A percentile compares a stretch with the other conserved stretches of the same genome.
These are phyloP conservation scores for Sitophilus oryzae DNA, from an alignment of 1,140 invertebrate genomes.

Conservation along the genomic window DNA sequence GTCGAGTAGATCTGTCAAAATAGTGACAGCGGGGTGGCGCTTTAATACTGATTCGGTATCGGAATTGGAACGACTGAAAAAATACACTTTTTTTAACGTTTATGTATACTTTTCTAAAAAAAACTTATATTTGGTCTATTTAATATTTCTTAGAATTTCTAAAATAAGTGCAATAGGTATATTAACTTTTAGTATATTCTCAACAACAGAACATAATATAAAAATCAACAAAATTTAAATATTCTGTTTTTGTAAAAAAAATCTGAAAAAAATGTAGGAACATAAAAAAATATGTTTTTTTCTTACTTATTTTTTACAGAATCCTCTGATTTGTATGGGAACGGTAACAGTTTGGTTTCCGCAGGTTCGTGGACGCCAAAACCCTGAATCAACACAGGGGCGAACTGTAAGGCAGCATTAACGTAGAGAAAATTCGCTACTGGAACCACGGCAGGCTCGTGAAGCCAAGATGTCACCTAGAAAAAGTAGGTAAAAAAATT, in stretches of 20 bases:
- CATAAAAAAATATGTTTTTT: not conserved
- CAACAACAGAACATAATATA: too few relatives aligned
- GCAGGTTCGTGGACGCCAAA: slow-evolving; percentile 54
- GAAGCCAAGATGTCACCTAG: slow-evolving; percentile 71
- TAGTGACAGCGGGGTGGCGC: slow-evolving; percentile 60
- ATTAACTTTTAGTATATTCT: too few relatives aligned
- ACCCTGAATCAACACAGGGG: slow-evolving; percentile 77
- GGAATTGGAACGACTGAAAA: slow-evolving; percentile 1
- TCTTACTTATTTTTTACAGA: not conserved
- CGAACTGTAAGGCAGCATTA: slow-evolving; percentile 78
- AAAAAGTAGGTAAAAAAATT: too few relatives aligned
- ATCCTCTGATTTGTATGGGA: slow-evolving; percentile 46
- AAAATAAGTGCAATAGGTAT: too few relatives aligned
- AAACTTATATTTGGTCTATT: too few relatives aligned
- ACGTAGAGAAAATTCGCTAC: slow-evolving; percentile 69
- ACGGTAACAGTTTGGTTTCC: slow-evolving; percentile 49
- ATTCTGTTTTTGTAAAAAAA: too few relatives aligned
- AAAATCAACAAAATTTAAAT: too few relatives aligned
- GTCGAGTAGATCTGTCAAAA: slow-evolving; percentile 58
- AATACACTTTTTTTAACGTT: too few relatives aligned
- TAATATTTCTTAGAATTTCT: too few relatives aligned
- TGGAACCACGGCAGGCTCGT: slow-evolving; percentile 76
- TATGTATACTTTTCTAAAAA: too few relatives aligned
- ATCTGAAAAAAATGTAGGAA: too few relatives aligned
- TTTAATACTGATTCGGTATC: slow-evolving; percentile 42